phyloP scores from a whole-genome alignment of 2,888 invertebrate genomes.

The Melanostoma scalare region DNA sequence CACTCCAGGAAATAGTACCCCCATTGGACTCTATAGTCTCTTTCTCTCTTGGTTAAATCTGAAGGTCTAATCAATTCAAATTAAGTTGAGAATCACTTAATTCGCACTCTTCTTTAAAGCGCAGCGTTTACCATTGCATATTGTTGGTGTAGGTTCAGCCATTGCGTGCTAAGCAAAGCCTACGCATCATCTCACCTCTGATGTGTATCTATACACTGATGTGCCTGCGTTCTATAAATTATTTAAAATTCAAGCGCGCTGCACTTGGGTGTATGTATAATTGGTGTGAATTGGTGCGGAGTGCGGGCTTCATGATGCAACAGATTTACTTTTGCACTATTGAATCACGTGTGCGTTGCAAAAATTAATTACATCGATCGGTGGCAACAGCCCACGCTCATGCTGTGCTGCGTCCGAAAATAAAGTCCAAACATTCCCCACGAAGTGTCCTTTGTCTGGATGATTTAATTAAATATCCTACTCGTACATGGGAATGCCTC shows the following conservation, averaged over 20 bases:
- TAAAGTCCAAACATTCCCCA: slow-evolving; percentile 49
- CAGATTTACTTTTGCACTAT: slow-evolving; percentile 37
- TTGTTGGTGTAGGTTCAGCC: slow-evolving; percentile 40
- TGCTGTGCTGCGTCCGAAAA: slow-evolving; percentile 50
- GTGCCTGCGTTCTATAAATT: slow-evolving; percentile 59
- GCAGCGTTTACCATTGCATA: slow-evolving; percentile 6
- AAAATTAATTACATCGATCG: slow-evolving; percentile 67
- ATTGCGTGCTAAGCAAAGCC: slow-evolving; percentile 63
- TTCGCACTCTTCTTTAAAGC: slow-evolving; percentile 29
- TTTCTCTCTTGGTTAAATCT: slow-evolving; percentile 27
- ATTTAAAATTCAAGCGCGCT: slow-evolving; percentile 58
- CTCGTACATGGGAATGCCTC: slow-evolving; percentile 3
- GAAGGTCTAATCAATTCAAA: slow-evolving; percentile 70
- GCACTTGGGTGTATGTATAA: slow-evolving; percentile 33
- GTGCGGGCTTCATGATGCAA: slow-evolving; percentile 48
- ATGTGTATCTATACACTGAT: slow-evolving; percentile 53
- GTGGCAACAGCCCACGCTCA: slow-evolving; percentile 52
- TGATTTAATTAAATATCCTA: slow-evolving; percentile 67
- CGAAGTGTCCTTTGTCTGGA: slow-evolving; percentile 52
- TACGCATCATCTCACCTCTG: slow-evolving; percentile 47
- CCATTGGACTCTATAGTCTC: slow-evolving; percentile 16
- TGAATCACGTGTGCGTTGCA: slow-evolving; percentile 42
- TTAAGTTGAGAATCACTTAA: slow-evolving; percentile 71
- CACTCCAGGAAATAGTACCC: slow-evolving; percentile 55
- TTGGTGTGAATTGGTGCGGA: slow-evolving; percentile 56